phyloP scores from a whole-genome alignment of 2,113 vertebrate species.

The Serinus canaria region DNA sequence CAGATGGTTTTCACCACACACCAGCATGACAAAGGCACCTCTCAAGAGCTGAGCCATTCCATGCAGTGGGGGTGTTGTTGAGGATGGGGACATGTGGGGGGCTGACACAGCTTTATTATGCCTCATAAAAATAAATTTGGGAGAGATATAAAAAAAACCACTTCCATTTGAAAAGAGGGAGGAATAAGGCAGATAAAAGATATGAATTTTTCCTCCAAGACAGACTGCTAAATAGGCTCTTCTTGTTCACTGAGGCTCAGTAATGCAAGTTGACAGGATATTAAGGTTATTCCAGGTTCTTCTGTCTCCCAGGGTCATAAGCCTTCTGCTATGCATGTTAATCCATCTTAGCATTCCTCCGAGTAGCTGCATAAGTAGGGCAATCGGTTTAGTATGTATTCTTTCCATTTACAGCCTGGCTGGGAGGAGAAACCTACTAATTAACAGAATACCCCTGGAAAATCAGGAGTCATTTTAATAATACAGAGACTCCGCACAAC shows the following conservation, averaged over 20 bases:
- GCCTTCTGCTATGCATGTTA: constrained; percentile 80
- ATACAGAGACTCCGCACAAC: not conserved
- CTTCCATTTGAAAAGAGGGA: constrained; percentile 24
- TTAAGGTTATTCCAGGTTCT: constrained; percentile 85
- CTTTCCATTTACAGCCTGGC: constrained; percentile 65
- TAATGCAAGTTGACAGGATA: constrained; percentile 86
- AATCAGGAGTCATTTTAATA: constrained; percentile 49
- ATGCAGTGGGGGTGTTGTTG: not conserved
- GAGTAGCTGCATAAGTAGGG: constrained; percentile 78
- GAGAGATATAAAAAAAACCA: not conserved
- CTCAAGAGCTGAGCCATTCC: not conserved
- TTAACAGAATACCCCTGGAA: constrained; percentile 60
- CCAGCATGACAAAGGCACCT: not conserved
- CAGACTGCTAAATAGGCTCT: constrained; percentile 76
- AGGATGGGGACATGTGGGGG: not conserved
- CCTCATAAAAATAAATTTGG: not conserved
- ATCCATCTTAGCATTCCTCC: constrained; percentile 74
- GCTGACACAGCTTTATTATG: not conserved
- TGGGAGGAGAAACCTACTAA: constrained; percentile 69
- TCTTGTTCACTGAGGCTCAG: constrained; percentile 77
- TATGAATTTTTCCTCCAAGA: constrained; percentile 60
- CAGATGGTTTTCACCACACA: not conserved
- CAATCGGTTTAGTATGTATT: constrained; percentile 70
- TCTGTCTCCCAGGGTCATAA: constrained; percentile 81
- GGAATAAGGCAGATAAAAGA: constrained; percentile 47